phyloP scores from a whole-genome alignment of 2,888 invertebrate species.

The Phortica okadai region DNA sequence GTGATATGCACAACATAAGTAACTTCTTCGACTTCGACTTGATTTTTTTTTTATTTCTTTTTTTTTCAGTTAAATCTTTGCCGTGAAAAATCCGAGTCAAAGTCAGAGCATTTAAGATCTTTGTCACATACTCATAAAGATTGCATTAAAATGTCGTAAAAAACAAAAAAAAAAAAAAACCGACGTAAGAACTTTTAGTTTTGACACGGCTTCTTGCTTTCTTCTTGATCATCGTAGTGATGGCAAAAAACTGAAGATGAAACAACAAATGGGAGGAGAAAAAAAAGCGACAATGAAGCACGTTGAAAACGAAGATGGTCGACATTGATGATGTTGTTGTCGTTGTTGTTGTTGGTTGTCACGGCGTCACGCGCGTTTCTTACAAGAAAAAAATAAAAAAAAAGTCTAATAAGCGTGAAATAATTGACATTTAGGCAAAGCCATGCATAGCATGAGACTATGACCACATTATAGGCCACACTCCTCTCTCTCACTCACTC shows the following conservation, averaged over 20 bases:
- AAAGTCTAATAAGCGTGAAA: slow-evolving; percentile 68
- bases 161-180: slow-evolving; percentile 40
- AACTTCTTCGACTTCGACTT: not conserved
- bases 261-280: not conserved
- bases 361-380: slow-evolving; percentile 17
- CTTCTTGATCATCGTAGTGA: slow-evolving; percentile 2
- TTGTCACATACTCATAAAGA: slow-evolving; percentile 62
- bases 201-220: slow-evolving; percentile 35
- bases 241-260: slow-evolving; percentile 2
- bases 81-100: not conserved
- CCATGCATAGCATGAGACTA: slow-evolving; percentile 48
- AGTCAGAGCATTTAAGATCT: slow-evolving; percentile 44
- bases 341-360: slow-evolving; percentile 7
- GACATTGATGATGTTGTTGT: not conserved
- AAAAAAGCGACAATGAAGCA: not conserved
- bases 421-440: slow-evolving; percentile 69
- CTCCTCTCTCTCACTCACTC: not conserved
- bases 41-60: not conserved
- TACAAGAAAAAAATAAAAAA: slow-evolving; percentile 19
- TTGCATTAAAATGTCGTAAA: slow-evolving; percentile 63
- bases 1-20: not conserved
- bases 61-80: not conserved
- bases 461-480: slow-evolving; percentile 52
- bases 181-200: slow-evolving; percentile 52
- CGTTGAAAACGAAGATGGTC: not conserved